A percentile compares a stretch with the other conserved stretches of the same genome.
Evolutionary conservation across 2,797 vertebrate species (phyloP).

Genomic region (Cuculus canorus): DNA sequence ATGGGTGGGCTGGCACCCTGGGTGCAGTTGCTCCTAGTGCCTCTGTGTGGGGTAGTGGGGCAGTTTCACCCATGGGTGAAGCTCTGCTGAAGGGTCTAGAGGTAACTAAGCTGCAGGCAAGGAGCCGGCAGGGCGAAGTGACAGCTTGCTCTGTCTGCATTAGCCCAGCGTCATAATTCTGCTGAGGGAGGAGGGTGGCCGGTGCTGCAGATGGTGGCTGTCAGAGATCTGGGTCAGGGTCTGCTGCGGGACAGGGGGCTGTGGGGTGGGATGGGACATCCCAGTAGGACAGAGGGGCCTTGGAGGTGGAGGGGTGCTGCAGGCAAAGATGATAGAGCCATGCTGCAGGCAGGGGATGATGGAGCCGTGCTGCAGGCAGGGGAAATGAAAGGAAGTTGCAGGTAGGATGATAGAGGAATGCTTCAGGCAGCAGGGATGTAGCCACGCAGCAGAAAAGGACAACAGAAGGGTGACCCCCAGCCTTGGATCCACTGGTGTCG

Average conservation of each 20-base stretch:
- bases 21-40: fast-evolving
- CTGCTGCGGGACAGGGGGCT: neutral
- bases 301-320: neutral
- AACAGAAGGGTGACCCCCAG: neutral
- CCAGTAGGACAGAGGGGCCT: too few species aligned
- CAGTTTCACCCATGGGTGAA: slow-evolving; percentile 18
- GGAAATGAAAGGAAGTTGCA: too few species aligned
- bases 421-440: neutral
- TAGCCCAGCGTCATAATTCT: slow-evolving; percentile 77
- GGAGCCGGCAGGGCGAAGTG: slow-evolving; percentile 81
- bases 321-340: neutral
- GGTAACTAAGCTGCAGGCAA: slow-evolving; percentile 76
- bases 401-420: too few species aligned
- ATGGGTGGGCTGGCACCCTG: fast-evolving
- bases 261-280: neutral
- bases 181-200: slow-evolving; percentile 78
- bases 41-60: fast-evolving
- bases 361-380: neutral
- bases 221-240: slow-evolving; percentile 90
- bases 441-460: too few species aligned
- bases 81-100: slow-evolving; percentile 74
- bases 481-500: neutral
- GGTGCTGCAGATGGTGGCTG: slow-evolving; percentile 83
- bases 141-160: slow-evolving; percentile 83
- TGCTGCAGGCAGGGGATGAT: neutral